Percentiles rank a stretch among this genome's conserved stretches.
These are phyloP conservation scores for Pecten maximus DNA, from an alignment of 2,888 invertebrate genomes.

Conservation along the genomic window DNA sequence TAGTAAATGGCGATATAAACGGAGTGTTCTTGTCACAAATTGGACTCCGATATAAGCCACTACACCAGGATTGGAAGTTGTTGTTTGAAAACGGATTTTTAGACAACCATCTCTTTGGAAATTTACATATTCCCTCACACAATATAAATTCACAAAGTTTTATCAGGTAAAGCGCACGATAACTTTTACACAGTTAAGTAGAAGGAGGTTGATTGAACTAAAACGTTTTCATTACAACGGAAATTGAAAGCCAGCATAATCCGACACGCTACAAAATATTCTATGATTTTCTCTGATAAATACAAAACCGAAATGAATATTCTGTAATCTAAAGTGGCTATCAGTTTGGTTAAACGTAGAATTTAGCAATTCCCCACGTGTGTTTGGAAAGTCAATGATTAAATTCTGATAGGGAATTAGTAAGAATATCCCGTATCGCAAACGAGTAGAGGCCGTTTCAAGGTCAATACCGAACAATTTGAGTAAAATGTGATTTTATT, in stretches of 20 bases:
- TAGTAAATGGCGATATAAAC: neutral
- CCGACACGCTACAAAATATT: neutral
- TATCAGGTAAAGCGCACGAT: neutral
- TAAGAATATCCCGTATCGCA: neutral
- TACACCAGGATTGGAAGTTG: no score
- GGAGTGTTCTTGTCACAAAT: neutral
- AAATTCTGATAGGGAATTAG: neutral
- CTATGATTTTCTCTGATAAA: neutral
- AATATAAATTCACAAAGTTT: neutral
- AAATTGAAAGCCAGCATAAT: conserved; percentile 16
- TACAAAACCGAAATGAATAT: neutral
- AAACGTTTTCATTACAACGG: neutral
- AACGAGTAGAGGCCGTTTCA: neutral
- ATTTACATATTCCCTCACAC: neutral
- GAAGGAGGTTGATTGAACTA: neutral
- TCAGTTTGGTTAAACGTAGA: neutral
- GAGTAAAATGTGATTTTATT: no score
- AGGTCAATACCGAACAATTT: neutral
- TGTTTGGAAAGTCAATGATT: neutral
- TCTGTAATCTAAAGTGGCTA: neutral
- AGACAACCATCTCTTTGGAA: neutral
- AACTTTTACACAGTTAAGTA: neutral
- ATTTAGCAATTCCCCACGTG: neutral
- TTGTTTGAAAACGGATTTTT: neutral
- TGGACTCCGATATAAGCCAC: neutral